Percentiles rank a stretch among this genome's conserved stretches.
Conservation (phyloP, 1,140 invertebrate genomes). For the Probaryconus sp. region DNA sequence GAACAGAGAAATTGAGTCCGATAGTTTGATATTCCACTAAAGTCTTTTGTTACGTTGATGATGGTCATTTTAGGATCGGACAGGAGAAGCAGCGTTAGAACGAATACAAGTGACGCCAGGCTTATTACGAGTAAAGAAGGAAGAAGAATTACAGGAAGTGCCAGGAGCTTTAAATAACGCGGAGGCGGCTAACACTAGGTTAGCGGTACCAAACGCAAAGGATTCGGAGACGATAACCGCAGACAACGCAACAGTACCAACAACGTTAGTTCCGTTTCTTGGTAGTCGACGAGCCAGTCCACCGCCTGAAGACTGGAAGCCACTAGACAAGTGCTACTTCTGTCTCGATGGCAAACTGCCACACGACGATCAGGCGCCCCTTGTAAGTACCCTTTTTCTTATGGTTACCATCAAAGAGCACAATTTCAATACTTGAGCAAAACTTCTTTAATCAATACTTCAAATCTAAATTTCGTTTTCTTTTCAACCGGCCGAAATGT, state of each 20-base stretch:
- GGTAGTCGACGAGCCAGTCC: conserved; percentile 74
- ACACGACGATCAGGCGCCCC: conserved; percentile 80
- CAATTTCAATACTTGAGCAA: no score
- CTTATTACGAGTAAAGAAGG: conserved; percentile 76
- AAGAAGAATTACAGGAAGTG: conserved; percentile 74
- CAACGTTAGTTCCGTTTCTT: conserved; percentile 64
- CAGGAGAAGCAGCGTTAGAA: conserved; percentile 69
- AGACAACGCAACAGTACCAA: conserved; percentile 61
- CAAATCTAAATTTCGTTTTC: no score
- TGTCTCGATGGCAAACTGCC: conserved; percentile 89
- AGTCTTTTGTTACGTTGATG: no score
- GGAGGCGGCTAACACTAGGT: conserved; percentile 66
- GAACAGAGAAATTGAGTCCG: no score
- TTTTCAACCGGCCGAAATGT: no score
- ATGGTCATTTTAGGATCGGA: conserved; percentile 64
- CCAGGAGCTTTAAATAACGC: conserved; percentile 65
- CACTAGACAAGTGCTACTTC: conserved; percentile 91
- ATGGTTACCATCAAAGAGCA: no score
- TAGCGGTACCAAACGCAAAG: conserved; percentile 58
- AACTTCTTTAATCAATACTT: no score
- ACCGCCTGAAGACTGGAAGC: conserved; percentile 88
- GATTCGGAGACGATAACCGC: conserved; percentile 53
- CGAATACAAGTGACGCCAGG: conserved; percentile 73
- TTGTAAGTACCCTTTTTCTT: conserved; percentile 77
- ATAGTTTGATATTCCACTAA: no score